Evolutionary conservation across 2,113 vertebrate species (phyloP).

Genomic region (Malurus melanocephalus): DNA sequence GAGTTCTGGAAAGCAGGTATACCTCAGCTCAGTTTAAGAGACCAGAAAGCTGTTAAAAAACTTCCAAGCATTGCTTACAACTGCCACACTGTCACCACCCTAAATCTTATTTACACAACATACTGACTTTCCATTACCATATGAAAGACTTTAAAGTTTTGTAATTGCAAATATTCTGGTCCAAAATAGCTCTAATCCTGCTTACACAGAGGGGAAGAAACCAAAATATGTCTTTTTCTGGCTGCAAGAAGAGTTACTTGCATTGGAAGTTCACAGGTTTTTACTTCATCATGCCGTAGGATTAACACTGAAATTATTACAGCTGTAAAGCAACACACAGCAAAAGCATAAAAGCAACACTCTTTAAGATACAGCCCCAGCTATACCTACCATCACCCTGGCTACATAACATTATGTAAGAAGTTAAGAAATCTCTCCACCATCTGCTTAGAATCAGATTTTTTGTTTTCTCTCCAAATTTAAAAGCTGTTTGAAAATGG

Average conservation of each 20-base stretch:
- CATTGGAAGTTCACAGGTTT: not conserved
- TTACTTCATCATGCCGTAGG: not conserved
- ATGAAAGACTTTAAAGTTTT: not conserved
- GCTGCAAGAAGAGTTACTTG: not conserved
- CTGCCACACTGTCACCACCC: not conserved
- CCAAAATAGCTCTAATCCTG: slow-evolving; percentile 2
- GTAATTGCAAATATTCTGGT: slow-evolving; percentile 31
- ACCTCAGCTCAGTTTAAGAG: not conserved
- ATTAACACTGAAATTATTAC: not conserved
- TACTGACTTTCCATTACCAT: slow-evolving; percentile 10
- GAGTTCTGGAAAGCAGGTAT: not conserved
- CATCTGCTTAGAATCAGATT: not conserved
- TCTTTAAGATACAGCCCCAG: not conserved
- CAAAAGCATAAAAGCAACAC: not conserved
- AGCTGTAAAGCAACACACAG: not conserved
- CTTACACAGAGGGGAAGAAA: not conserved
- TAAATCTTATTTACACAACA: slow-evolving; percentile 33
- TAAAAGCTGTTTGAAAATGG: not conserved
- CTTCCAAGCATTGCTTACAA: not conserved
- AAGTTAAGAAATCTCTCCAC: not conserved
- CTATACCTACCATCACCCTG: not conserved
- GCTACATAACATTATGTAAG: accelerated
- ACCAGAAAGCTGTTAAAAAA: not conserved
- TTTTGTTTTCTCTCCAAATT: not conserved
- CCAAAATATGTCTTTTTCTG: not conserved